A percentile compares a stretch with the other conserved stretches of the same genome.
Conservation (phyloP, 2,888 invertebrate genomes). For the Ennomos erosarius region DNA sequence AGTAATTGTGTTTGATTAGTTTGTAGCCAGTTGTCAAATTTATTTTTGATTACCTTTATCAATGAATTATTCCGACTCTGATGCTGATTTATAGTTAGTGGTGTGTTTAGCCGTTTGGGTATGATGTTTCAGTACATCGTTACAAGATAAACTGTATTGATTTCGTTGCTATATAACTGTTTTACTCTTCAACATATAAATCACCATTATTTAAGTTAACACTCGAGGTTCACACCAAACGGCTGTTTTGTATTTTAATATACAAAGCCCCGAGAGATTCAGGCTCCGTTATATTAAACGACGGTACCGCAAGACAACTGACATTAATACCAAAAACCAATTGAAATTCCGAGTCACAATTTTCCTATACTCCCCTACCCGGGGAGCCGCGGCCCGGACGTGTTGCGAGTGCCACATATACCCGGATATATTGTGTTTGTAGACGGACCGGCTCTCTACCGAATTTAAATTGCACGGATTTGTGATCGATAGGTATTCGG, state of each 20-base stretch:
- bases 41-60: too few species aligned
- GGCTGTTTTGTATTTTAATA: slow-evolving; percentile 7
- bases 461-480: slow-evolving; percentile 24
- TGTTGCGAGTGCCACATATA: slow-evolving; percentile 39
- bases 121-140: too few species aligned
- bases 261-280: slow-evolving; percentile 7
- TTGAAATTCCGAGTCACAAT: slow-evolving; percentile 68
- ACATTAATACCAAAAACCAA: slow-evolving; percentile 65
- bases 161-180: too few species aligned
- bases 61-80: too few species aligned
- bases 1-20: too few species aligned
- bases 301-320: slow-evolving; percentile 45
- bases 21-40: too few species aligned
- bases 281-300: slow-evolving; percentile 7
- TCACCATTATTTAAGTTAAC: background rate
- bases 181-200: too few species aligned
- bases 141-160: too few species aligned
- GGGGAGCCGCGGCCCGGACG: slow-evolving; percentile 42
- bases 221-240: background rate
- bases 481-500: slow-evolving; percentile 1
- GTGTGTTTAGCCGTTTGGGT: too few species aligned
- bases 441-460: slow-evolving; percentile 17
- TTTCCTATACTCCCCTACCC: slow-evolving; percentile 64
- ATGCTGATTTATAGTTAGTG: too few species aligned
- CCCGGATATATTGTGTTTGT: slow-evolving; percentile 43